Base-by-base conservation (phyloP, 2,888 invertebrate genomes). In the Xestia xanthographa region DNA sequence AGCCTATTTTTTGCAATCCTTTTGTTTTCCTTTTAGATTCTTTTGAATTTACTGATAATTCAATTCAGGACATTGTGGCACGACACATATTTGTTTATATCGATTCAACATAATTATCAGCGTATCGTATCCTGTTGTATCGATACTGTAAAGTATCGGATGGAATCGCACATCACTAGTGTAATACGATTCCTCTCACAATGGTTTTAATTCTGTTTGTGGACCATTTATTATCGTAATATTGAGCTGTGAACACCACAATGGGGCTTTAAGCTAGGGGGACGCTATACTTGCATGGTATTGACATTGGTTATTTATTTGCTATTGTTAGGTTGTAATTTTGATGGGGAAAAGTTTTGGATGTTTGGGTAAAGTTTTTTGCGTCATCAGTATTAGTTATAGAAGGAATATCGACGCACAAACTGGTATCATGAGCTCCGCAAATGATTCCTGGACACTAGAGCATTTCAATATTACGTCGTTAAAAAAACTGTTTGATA, bases 191-290 rank as follows among this genome's bases (percentile, higher is more conserved):
- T 84, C 87, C 82, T 85, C 83, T 84, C 79, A 88, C 90, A 89
- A 86, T 88, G 87, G 85, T 87, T 90, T 85, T 91, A 89, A 90
- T 91, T 84, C 87, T 91, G 89, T 92, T 92, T 91, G 90, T 80
- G 87, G 90, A 91, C 90, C 92, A 91, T 92, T 91, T 89, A 90
- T 89, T 88, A 90, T 92, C 91, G 90, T 91, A 87, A 85, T 92
- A 92, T 92, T 90, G 90, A 93, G 91, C 86, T 90, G 91, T 87
- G 79, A 82, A 82, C 72, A 78, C 71, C 74, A 86, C 82, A 84
- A 85, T 80, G 70, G 84, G 72, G 81, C 72, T 73, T 67, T 62
- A 72, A 68, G 75, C 72, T 86, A 79, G 78, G 90, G 90, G 89
- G 86, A 78, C 66, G 26, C 65, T 34, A 12, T 77, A 66, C 58